Percentiles rank a stretch among this genome's conserved stretches.
phyloP scores from a whole-genome alignment of 2,113 vertebrate species.

The Gorsachius goisagi region DNA sequence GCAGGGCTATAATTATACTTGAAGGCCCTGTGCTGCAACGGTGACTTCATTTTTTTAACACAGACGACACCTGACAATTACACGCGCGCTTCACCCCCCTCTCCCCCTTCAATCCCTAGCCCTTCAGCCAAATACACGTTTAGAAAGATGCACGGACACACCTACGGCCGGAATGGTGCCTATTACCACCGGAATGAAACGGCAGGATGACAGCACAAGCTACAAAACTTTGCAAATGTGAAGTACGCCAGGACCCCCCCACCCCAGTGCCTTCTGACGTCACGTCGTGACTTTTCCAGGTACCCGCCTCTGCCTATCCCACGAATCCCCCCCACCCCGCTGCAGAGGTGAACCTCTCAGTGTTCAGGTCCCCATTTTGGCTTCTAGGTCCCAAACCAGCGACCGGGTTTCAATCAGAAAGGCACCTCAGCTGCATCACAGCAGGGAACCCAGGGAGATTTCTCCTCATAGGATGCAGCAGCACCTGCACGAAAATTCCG shows the following conservation, averaged over 20 bases:
- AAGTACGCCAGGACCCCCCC: neutral
- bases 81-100: neutral
- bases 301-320: neutral
- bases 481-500: neutral
- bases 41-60: neutral
- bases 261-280: neutral
- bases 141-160: fast-evolving
- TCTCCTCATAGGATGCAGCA: neutral
- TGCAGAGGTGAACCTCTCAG: neutral
- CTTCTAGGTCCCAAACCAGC: neutral
- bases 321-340: neutral
- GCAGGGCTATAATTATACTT: neutral
- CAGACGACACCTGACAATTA: neutral
- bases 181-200: neutral
- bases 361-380: neutral
- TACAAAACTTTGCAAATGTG: fast-evolving
- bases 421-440: neutral
- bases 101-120: neutral
- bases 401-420: neutral
- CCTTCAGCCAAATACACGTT: neutral
- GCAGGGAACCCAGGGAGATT: neutral
- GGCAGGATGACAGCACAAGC: neutral
- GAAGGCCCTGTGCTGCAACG: neutral
- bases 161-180: fast-evolving
- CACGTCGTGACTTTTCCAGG: fast-evolving